phyloP scores from a whole-genome alignment of 2,113 vertebrate genomes.

The Myxocyprinus asiaticus region DNA sequence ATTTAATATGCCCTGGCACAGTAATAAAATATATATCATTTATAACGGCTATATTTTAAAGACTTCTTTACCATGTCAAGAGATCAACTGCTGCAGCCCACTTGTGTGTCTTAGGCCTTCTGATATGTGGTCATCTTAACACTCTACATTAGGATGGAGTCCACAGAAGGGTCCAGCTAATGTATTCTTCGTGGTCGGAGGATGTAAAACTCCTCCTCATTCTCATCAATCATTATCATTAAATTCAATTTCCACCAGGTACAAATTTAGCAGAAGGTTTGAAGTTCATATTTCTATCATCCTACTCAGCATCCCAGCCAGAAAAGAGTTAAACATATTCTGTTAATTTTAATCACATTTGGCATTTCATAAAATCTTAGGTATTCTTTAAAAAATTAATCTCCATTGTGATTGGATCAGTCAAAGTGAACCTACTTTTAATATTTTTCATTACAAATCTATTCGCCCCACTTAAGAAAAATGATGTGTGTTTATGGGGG shows the following conservation, averaged over 20 bases:
- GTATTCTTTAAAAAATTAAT: too few relatives aligned
- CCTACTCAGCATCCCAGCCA: not conserved
- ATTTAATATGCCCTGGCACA: too few relatives aligned
- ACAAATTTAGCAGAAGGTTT: slow-evolving; percentile 1
- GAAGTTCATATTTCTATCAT: slow-evolving; percentile 16
- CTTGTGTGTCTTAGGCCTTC: not conserved
- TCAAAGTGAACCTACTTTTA: too few relatives aligned
- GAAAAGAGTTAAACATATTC: too few relatives aligned
- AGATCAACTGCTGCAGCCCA: not conserved
- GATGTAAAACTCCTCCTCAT: not conserved
- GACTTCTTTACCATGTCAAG: not conserved
- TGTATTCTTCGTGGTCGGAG: slow-evolving; percentile 1
- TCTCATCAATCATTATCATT: not conserved
- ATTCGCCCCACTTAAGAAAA: too few relatives aligned
- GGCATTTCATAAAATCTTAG: too few relatives aligned
- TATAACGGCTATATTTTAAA: too few relatives aligned
- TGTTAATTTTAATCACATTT: too few relatives aligned
- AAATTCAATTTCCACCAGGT: not conserved
- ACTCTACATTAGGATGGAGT: not conserved
- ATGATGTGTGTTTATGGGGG: too few relatives aligned
- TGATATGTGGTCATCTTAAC: not conserved
- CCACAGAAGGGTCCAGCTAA: slow-evolving; percentile 7
- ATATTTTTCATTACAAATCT: too few relatives aligned
- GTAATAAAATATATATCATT: too few relatives aligned
- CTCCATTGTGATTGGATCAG: too few relatives aligned